Percentiles rank a stretch among this genome's conserved stretches.
These are phyloP conservation scores for Rhinophrynus dorsalis DNA, from an alignment of 2,797 vertebrate genomes.

Conservation along the genomic window DNA sequence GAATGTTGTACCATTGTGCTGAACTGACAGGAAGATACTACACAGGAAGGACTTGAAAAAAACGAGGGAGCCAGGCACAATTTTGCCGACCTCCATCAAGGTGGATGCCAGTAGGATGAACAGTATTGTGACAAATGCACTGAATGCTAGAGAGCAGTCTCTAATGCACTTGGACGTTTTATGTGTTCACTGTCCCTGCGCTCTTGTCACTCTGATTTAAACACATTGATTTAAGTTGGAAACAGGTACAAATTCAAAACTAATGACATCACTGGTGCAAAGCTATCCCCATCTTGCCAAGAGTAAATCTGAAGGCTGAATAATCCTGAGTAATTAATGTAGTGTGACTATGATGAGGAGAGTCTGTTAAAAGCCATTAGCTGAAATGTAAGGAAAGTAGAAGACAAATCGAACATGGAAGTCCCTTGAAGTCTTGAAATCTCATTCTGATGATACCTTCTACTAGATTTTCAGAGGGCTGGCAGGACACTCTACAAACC, in stretches of 20 bases:
- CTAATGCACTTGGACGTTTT: too few relatives aligned
- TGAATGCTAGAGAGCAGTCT: too few relatives aligned
- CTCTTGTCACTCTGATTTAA: constrained; percentile 43
- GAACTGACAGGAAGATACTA: too few relatives aligned
- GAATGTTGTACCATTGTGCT: too few relatives aligned
- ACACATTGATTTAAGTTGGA: constrained; percentile 42
- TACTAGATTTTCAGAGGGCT: constrained; percentile 20
- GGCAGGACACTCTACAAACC: neutral
- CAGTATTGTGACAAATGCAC: too few relatives aligned
- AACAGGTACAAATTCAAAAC: constrained; percentile 39
- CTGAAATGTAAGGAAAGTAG: constrained; percentile 63
- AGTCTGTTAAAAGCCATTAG: constrained; percentile 65
- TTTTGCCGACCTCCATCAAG: too few relatives aligned
- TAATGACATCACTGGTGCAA: constrained; percentile 52
- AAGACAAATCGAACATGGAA: constrained; percentile 56
- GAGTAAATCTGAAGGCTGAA: constrained; percentile 54
- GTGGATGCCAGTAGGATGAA: too few relatives aligned
- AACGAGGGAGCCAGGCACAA: too few relatives aligned
- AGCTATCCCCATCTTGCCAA: constrained; percentile 58
- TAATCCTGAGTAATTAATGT: constrained; percentile 63
- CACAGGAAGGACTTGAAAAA: too few relatives aligned
- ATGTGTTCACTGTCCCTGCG: too few relatives aligned
- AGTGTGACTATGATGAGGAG: constrained; percentile 50
- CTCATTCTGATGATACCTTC: neutral
- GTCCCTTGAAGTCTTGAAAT: constrained; percentile 8